phyloP scores from a whole-genome alignment of 1,140 invertebrate genomes.

The Drosophila pseudoobscura region DNA sequence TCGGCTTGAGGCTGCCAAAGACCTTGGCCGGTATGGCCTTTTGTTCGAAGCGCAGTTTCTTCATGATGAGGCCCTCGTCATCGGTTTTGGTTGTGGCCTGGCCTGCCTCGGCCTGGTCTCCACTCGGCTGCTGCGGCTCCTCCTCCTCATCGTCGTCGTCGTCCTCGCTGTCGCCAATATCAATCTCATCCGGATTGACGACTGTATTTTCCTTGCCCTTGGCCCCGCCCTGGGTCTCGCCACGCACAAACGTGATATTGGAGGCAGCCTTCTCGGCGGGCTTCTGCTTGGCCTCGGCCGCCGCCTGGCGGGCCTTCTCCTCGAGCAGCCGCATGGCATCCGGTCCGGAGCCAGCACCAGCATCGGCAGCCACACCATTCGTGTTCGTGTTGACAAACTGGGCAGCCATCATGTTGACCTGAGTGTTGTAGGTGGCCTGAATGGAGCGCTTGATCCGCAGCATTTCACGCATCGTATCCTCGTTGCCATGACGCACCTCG shows the following conservation, averaged over 20 bases:
- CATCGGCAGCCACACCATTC: slow-evolving; percentile 87
- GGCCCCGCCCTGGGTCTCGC: slow-evolving; percentile 91
- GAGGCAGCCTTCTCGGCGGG: slow-evolving; percentile 70
- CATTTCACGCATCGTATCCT: slow-evolving; percentile 99
- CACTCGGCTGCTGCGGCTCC: slow-evolving; percentile 85
- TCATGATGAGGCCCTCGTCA: slow-evolving; percentile 84
- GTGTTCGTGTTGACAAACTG: slow-evolving; percentile 93
- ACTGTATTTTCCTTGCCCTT: slow-evolving; percentile 86
- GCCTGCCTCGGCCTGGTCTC: slow-evolving; percentile 80
- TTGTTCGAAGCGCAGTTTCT: slow-evolving; percentile 90
- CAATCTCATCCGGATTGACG: slow-evolving; percentile 97
- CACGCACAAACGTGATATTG: slow-evolving; percentile 93
- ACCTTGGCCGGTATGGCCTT: slow-evolving; percentile 92
- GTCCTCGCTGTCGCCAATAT: slow-evolving; percentile 93
- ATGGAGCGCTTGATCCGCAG: slow-evolving; percentile 98
- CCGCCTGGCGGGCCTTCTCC: slow-evolving; percentile 88
- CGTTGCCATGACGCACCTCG: slow-evolving; percentile 99
- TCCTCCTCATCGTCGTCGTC: slow-evolving; percentile 89
- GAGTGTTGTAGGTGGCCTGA: slow-evolving; percentile 98
- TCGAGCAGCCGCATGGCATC: slow-evolving; percentile 95
- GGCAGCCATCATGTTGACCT: slow-evolving; percentile 98
- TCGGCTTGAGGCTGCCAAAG: slow-evolving; percentile 89
- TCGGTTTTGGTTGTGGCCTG: slow-evolving; percentile 61
- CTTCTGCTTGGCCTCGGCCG: slow-evolving; percentile 52
- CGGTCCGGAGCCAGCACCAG: slow-evolving; percentile 89